A percentile compares a stretch with the other conserved stretches of the same genome.
phyloP scores from a whole-genome alignment of 92 coral and sea anemone species.

The Heliopora coerulea region DNA sequence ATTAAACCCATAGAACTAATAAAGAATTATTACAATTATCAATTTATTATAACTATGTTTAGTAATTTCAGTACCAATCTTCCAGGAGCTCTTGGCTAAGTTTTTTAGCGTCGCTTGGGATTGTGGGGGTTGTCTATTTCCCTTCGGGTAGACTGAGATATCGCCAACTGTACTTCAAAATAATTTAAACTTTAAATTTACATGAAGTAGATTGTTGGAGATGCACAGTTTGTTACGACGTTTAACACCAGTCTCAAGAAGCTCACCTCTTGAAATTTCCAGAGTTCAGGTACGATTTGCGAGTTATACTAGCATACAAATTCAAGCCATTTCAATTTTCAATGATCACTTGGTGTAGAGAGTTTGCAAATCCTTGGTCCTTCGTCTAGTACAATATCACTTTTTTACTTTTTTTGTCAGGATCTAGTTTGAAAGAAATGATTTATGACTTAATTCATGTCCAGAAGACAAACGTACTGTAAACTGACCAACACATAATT shows the following conservation, averaged over 20 bases:
- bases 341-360: neutral
- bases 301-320: neutral
- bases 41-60: too few species aligned
- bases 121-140: constrained; percentile 1
- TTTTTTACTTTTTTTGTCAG: neutral
- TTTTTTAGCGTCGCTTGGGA: neutral
- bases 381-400: neutral
- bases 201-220: constrained; percentile 27
- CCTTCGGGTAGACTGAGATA: neutral
- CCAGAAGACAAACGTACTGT: too few species aligned
- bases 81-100: neutral
- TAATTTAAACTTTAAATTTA: constrained; percentile 1
- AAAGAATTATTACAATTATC: too few species aligned
- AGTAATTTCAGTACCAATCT: neutral
- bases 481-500: too few species aligned
- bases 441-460: too few species aligned
- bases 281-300: constrained; percentile 23
- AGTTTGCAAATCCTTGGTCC: neutral
- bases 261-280: constrained; percentile 16
- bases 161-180: neutral
- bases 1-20: too few species aligned
- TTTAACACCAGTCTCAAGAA: constrained; percentile 29
- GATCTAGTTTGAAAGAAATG: neutral
- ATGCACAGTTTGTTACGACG: constrained; percentile 28
- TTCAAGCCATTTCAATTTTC: neutral